Conservation (phyloP, 2,888 invertebrate genomes). For the Napeogenes sylphis region DNA sequence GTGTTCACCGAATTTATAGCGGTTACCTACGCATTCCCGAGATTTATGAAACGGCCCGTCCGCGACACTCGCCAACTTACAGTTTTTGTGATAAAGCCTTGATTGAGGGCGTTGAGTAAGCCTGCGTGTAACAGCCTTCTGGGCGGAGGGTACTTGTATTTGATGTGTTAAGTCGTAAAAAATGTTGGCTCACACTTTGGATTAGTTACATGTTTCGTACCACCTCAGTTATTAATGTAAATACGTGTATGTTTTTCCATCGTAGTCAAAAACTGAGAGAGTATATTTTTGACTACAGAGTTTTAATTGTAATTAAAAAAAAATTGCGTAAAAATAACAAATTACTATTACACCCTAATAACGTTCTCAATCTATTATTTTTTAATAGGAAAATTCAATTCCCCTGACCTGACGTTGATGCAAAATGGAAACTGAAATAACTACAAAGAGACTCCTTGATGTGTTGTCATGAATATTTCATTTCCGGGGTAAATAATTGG, state of each 20-base stretch:
- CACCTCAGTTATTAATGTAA: no score
- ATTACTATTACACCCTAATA: slow-evolving; percentile 5
- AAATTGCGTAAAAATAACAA: neutral
- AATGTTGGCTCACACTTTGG: slow-evolving; percentile 1
- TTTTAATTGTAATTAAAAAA: neutral
- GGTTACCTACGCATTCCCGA: slow-evolving; percentile 39
- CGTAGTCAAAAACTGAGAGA: neutral
- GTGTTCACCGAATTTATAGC: slow-evolving; percentile 37
- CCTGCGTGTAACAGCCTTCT: slow-evolving; percentile 23
- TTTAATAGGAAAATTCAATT: slow-evolving; percentile 17
- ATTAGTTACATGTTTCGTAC: neutral
- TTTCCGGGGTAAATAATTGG: slow-evolving; percentile 9
- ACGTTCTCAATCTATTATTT: slow-evolving; percentile 21
- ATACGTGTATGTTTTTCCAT: neutral
- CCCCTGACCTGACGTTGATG: slow-evolving; percentile 1
- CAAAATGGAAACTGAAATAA: slow-evolving; percentile 4
- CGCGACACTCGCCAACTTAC: slow-evolving; percentile 35
- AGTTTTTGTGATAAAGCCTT: slow-evolving; percentile 32
- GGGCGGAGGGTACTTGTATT: slow-evolving; percentile 1
- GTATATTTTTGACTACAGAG: neutral
- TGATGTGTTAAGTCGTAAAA: slow-evolving; percentile 5
- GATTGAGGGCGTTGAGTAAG: slow-evolving; percentile 21
- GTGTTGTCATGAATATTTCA: slow-evolving; percentile 30
- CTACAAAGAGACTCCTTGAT: slow-evolving; percentile 29
- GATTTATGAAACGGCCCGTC: slow-evolving; percentile 43